phyloP scores from a whole-genome alignment of 2,113 vertebrate species.

The Leptosomus discolor region DNA sequence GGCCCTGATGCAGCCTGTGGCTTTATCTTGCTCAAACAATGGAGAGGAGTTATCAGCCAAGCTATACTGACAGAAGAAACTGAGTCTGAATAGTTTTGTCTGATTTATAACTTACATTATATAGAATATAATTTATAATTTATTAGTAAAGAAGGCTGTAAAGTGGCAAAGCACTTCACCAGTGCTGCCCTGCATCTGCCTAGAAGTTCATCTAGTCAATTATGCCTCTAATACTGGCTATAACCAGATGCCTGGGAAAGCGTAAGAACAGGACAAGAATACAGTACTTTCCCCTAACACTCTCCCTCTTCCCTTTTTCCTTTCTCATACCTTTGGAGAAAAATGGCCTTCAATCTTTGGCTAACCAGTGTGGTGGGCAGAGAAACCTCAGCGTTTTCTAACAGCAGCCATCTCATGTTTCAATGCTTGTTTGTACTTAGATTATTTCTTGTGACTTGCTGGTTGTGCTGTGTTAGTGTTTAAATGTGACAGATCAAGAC shows the following conservation, averaged over 20 bases:
- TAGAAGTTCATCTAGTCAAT: background rate
- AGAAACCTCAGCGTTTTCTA: slow-evolving; percentile 4
- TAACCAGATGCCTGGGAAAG: background rate
- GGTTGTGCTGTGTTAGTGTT: background rate
- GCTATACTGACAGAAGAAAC: background rate
- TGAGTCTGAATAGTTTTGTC: background rate
- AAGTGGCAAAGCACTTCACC: background rate
- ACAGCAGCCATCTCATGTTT: background rate
- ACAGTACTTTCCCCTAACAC: background rate
- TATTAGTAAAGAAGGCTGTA: background rate
- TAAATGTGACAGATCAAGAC: background rate
- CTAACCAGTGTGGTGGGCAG: background rate
- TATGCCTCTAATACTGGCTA: background rate
- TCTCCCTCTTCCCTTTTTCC: background rate
- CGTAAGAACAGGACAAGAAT: background rate
- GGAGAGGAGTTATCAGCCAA: background rate
- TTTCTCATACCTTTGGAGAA: background rate
- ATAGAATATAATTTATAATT: background rate
- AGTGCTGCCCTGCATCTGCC: background rate
- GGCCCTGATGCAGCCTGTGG: background rate
- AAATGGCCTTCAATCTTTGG: background rate
- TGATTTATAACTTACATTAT: background rate
- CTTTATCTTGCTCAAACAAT: background rate
- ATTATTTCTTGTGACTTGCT: background rate
- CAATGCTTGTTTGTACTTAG: background rate